Evolutionary conservation across 2,888 invertebrate species (phyloP), one percentile per base, ranked within the genome.

Genomic region (Harpagoxenus sublaevis): DNA sequence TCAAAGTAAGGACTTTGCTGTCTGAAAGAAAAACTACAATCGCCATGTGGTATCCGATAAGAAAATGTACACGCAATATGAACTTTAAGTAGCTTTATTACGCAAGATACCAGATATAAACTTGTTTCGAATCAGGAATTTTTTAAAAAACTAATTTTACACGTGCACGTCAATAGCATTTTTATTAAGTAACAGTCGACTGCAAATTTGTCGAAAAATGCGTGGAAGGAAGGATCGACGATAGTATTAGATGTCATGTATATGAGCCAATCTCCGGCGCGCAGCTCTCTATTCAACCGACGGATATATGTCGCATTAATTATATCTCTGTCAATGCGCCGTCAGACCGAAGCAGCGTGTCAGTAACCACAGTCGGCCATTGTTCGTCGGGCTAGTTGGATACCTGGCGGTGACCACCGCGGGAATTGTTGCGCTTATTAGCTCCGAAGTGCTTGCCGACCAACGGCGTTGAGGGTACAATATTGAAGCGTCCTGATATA

Each of bases 401-500:
- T 89, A 90, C 89, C 89, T 88, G 88, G 62, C 82, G 77, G 83
- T 83, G 81, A 88, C 88, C 91, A 87, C 90, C 89, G 87, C 87
- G 91, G 92, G 93, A 92, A 93, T 92, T 90, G 92, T 92, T 91
- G 91, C 92, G 93, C 92, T 93, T 93, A 93, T 93, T 92, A 92
- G 91, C 91, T 89, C 89, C 74, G 84, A 90, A 90, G 87, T 85
- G 85, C 75, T 70, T 48, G 70, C 78, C 75, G 81, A 71, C 70
- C 79, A 45, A 62, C 71, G 79, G n/a, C 71, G 71, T 48, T 62
- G 71, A 81, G 28, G 71, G 4, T n/a, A 48, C 39, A 48, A 71
- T 81, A 71, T 60, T 68, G 60, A 35, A 60, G 60, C 28, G 60
- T 60, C 18, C 48, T 18, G 60, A 71, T 42, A 15, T 60, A 79